These are phyloP conservation scores for Drosophila nigritarsus DNA, from an alignment of 2,888 invertebrate genomes.

Conservation along the genomic window DNA sequence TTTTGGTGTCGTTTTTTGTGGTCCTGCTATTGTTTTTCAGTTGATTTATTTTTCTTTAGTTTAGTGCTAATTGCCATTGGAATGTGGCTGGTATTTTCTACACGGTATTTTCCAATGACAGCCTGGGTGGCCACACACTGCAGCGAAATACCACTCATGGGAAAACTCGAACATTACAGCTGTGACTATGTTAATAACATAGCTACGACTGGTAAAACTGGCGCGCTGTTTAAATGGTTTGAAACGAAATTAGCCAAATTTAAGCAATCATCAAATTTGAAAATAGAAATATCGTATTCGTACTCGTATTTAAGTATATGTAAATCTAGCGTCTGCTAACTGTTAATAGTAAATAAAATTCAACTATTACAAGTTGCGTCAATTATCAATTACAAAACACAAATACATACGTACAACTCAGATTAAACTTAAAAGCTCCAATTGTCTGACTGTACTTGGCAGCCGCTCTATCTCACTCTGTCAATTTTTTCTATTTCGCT, in stretches of 20 bases:
- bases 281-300: background rate
- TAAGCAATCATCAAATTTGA: background rate
- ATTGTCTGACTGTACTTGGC: constrained; percentile 32
- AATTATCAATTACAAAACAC: constrained; percentile 33
- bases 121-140: constrained; percentile 24
- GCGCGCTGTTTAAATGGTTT: constrained; percentile 31
- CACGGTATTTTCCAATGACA: constrained; percentile 46
- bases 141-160: background rate
- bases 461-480: constrained; percentile 7
- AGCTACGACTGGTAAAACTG: background rate
- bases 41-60: constrained; percentile 34
- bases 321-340: constrained; percentile 1
- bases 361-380: constrained; percentile 19
- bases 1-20: constrained; percentile 38
- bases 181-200: background rate
- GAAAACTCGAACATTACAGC: background rate
- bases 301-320: constrained; percentile 3
- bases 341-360: constrained; percentile 12
- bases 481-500: constrained; percentile 11
- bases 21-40: constrained; percentile 57
- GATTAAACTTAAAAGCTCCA: constrained; percentile 9
- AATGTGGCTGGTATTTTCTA: constrained; percentile 55
- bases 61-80: constrained; percentile 72
- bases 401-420: constrained; percentile 10
- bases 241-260: background rate